These are phyloP conservation scores for Morpho helenor DNA, from an alignment of 2,888 invertebrate species.

Conservation along the genomic window DNA sequence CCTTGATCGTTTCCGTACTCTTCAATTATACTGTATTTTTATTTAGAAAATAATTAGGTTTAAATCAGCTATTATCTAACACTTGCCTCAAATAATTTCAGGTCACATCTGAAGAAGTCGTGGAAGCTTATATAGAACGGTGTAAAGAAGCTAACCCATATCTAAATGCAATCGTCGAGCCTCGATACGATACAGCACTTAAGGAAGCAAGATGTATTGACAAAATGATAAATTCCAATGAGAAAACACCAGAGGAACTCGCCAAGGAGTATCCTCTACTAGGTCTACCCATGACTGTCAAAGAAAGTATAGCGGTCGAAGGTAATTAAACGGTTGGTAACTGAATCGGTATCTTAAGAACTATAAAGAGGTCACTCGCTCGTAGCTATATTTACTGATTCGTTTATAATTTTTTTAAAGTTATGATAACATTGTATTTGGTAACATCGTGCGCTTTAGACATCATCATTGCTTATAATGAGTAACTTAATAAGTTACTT, in stretches of 20 bases:
- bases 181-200: conserved; percentile 86
- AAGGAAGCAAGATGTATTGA: conserved; percentile 87
- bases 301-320: conserved; percentile 89
- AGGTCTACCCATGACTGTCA: conserved; percentile 91
- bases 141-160: conserved; percentile 88
- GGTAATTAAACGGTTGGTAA: conserved; percentile 60
- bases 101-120: conserved; percentile 85
- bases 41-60: too few relatives aligned
- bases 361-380: too few relatives aligned
- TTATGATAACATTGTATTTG: too few relatives aligned
- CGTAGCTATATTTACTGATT: too few relatives aligned
- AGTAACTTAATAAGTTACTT: too few relatives aligned
- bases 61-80: too few relatives aligned
- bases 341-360: background rate
- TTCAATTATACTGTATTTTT: too few relatives aligned
- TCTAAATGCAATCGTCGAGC: conserved; percentile 89
- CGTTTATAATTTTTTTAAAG: too few relatives aligned
- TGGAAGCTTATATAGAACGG: conserved; percentile 85
- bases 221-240: conserved; percentile 79
- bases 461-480: too few relatives aligned
- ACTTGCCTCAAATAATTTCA: conserved; percentile 39
- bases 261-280: conserved; percentile 85
- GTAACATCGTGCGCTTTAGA: too few relatives aligned
- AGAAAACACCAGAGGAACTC: conserved; percentile 78
- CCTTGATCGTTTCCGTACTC: too few relatives aligned